A percentile compares a stretch with the other conserved stretches of the same genome.
Evolutionary conservation across 2,888 invertebrate genomes (phyloP).

Genomic region (Iphiclides podalirius): DNA sequence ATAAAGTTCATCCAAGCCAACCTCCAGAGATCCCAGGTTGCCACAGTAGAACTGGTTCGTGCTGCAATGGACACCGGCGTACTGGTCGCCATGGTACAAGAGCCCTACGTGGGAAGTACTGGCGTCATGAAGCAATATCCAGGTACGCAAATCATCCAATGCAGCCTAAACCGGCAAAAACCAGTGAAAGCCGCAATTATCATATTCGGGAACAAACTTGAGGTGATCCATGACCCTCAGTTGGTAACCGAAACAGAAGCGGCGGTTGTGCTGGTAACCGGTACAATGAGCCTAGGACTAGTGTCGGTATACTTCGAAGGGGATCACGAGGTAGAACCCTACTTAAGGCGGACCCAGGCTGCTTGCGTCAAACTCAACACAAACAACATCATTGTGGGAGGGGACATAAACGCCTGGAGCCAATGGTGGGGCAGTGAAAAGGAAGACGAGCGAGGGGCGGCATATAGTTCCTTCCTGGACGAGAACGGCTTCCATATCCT

Average conservation of each 20-base stretch:
- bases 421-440: conserved; percentile 21
- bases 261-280: conserved; percentile 24
- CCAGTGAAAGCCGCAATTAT: conserved; percentile 29
- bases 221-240: conserved; percentile 28
- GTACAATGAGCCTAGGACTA: conserved; percentile 22
- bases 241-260: conserved; percentile 30
- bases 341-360: conserved; percentile 20
- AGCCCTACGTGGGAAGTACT: conserved; percentile 33
- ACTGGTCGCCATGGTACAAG: conserved; percentile 32
- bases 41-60: too few relatives aligned
- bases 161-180: too few relatives aligned
- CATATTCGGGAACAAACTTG: conserved; percentile 26
- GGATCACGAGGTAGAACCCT: conserved; percentile 16
- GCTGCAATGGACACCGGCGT: background rate
- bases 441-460: conserved; percentile 22
- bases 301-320: conserved; percentile 31
- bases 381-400: conserved; percentile 24
- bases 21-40: too few relatives aligned
- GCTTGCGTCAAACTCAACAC: conserved; percentile 14
- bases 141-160: conserved; percentile 26
- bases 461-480: conserved; percentile 5
- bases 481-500: conserved; percentile 30
- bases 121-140: conserved; percentile 26
- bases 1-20: conserved; percentile 5
- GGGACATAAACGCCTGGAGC: conserved; percentile 28